Evolutionary conservation across 1,140 invertebrate genomes (phyloP).

Genomic region (Zelostemma sp.): DNA sequence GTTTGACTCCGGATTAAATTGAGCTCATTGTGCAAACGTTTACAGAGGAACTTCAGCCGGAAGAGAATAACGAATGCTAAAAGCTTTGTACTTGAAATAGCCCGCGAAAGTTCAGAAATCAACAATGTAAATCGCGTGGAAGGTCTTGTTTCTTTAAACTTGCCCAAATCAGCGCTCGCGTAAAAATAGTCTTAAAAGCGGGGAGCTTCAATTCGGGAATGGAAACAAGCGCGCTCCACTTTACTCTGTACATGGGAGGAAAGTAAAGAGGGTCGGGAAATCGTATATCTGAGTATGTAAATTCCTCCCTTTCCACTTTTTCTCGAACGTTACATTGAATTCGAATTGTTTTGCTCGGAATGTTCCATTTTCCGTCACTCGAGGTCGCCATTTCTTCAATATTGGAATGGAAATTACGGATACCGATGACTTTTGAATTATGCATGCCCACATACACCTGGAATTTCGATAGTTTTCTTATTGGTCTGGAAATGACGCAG

Average conservation of each 20-base stretch:
- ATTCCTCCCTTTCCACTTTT: not conserved
- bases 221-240: too few species aligned
- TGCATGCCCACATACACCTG: slow-evolving; percentile 45
- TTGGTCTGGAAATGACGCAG: slow-evolving; percentile 43
- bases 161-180: slow-evolving; percentile 23
- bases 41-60: slow-evolving; percentile 17
- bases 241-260: not conserved
- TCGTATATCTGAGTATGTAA: not conserved
- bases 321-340: not conserved
- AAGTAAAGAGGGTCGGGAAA: not conserved
- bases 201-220: too few species aligned
- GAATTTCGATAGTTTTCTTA: slow-evolving; percentile 53
- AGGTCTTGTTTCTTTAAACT: slow-evolving; percentile 25
- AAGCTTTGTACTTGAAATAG: slow-evolving; percentile 22
- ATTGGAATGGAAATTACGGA: slow-evolving; percentile 22
- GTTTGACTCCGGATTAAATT: slow-evolving; percentile 24
- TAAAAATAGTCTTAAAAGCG: slow-evolving; percentile 18
- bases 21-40: slow-evolving; percentile 32
- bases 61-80: slow-evolving; percentile 22
- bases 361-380: slow-evolving; percentile 18
- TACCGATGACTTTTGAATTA: slow-evolving; percentile 46
- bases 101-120: slow-evolving; percentile 26
- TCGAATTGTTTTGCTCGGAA: not conserved
- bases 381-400: slow-evolving; percentile 8
- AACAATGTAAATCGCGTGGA: slow-evolving; percentile 38